A percentile compares a stretch with the other conserved stretches of the same genome.
phyloP scores from a whole-genome alignment of 2,888 invertebrate genomes.

The Agriotes lineatus region DNA sequence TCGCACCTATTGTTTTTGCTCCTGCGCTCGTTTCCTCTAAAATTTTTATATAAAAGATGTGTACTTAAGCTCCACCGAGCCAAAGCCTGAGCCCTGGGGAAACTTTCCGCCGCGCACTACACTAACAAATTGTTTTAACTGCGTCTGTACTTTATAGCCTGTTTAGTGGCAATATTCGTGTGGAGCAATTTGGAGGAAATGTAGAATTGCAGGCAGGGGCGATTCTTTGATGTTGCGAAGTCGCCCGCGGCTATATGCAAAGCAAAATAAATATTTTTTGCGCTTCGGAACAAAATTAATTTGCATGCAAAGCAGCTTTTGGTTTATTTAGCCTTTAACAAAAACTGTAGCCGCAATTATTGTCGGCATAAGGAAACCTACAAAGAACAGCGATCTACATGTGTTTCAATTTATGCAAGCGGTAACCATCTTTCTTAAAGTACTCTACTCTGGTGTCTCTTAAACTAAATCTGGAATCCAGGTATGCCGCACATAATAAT shows the following conservation, averaged over 20 bases:
- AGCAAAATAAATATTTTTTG: constrained; percentile 7
- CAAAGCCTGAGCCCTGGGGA: constrained; percentile 22
- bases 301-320: not conserved
- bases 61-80: constrained; percentile 16
- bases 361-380: too few species aligned
- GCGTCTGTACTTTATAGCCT: constrained; percentile 28
- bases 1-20: constrained; percentile 12
- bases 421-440: too few species aligned
- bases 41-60: constrained; percentile 25
- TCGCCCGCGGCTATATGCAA: not conserved
- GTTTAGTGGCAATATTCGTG: constrained; percentile 22
- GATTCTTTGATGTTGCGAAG: constrained; percentile 8
- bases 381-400: too few species aligned
- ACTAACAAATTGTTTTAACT: constrained; percentile 34
- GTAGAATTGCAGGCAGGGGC: constrained; percentile 1
- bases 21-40: constrained; percentile 14
- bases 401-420: too few species aligned
- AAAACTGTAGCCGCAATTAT: too few species aligned
- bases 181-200: not conserved
- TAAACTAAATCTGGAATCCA: too few species aligned
- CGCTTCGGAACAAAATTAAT: not conserved
- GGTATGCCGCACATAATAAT: too few species aligned
- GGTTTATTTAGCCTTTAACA: too few species aligned
- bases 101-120: constrained; percentile 26
- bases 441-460: too few species aligned